phyloP scores from a whole-genome alignment of 2,888 invertebrate genomes.

The Emmelina monodactyla region DNA sequence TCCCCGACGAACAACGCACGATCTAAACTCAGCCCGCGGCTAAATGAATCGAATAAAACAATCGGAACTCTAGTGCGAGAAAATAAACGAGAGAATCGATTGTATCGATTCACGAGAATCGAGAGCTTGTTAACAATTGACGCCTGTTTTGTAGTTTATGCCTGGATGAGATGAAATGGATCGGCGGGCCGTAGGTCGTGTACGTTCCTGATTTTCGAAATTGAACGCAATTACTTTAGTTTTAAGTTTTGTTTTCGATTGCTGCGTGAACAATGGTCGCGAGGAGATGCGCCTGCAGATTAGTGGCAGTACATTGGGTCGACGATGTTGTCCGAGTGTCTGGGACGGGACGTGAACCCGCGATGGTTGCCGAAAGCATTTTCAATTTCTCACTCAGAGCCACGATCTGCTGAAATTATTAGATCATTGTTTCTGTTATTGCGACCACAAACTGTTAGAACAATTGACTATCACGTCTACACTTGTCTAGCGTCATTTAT shows the following conservation, averaged over 20 bases:
- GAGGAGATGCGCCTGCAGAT: conserved; percentile 48
- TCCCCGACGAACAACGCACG: conserved; percentile 30
- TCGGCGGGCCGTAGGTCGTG: conserved; percentile 55
- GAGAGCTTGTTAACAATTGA: conserved; percentile 62
- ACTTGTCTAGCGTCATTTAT: too few relatives aligned
- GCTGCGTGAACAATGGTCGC: conserved; percentile 32
- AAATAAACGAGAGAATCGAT: conserved; percentile 56
- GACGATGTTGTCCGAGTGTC: conserved; percentile 6
- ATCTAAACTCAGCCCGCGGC: conserved; percentile 30
- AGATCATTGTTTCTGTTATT: too few relatives aligned
- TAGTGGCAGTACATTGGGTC: conserved; percentile 28
- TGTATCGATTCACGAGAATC: conserved; percentile 58
- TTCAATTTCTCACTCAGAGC: not conserved
- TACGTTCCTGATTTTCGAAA: conserved; percentile 14
- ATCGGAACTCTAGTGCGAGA: conserved; percentile 47
- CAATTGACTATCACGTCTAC: too few relatives aligned
- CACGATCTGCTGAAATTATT: too few relatives aligned
- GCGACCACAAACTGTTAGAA: too few relatives aligned
- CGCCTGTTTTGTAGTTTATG: conserved; percentile 58
- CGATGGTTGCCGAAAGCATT: not conserved
- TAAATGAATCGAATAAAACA: conserved; percentile 45
- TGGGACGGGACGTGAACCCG: not conserved
- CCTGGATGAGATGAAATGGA: conserved; percentile 55
- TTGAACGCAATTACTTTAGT: conserved; percentile 11
- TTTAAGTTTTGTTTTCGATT: conserved; percentile 26